Conservation (phyloP, 2,797 vertebrate genomes). For the Adrianichthys oophorus region DNA sequence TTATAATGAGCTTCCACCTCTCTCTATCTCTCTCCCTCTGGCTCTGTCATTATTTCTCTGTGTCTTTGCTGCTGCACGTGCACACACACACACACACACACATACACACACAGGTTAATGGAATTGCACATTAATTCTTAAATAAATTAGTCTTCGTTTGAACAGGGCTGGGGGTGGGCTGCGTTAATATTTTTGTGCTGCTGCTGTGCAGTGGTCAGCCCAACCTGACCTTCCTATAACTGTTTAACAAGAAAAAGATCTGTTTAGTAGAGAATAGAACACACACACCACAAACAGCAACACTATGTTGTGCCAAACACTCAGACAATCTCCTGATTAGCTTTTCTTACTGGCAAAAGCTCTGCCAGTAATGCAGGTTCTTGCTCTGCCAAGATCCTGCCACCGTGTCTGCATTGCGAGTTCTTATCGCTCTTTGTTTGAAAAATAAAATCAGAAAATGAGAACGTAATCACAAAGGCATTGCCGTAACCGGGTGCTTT, state of each 20-base stretch:
- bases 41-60: conserved; percentile 68
- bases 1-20: conserved; percentile 76
- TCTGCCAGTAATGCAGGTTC: conserved; percentile 7
- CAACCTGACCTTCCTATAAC: conserved; percentile 23
- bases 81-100: conserved; percentile 17
- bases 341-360: neutral
- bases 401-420: conserved; percentile 16
- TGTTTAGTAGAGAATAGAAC: conserved; percentile 18
- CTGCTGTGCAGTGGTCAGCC: conserved; percentile 13
- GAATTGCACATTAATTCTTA: conserved; percentile 52
- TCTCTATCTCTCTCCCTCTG: conserved; percentile 30
- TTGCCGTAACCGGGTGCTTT: too few relatives aligned
- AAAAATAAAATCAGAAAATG: neutral
- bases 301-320: conserved; percentile 6
- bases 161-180: conserved; percentile 7
- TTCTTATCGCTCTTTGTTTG: conserved; percentile 18
- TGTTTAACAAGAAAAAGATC: conserved; percentile 12
- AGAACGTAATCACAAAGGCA: neutral
- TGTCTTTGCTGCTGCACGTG: conserved; percentile 55
- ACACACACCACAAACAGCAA: conserved; percentile 18
- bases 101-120: conserved; percentile 15
- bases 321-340: conserved; percentile 11
- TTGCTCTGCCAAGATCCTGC: conserved; percentile 12
- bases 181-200: conserved; percentile 49
- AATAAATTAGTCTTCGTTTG: conserved; percentile 66